Evolutionary conservation across 1,140 invertebrate genomes (phyloP), one percentile per base, ranked within the genome.

Genomic region (Drosophila repletoides): DNA sequence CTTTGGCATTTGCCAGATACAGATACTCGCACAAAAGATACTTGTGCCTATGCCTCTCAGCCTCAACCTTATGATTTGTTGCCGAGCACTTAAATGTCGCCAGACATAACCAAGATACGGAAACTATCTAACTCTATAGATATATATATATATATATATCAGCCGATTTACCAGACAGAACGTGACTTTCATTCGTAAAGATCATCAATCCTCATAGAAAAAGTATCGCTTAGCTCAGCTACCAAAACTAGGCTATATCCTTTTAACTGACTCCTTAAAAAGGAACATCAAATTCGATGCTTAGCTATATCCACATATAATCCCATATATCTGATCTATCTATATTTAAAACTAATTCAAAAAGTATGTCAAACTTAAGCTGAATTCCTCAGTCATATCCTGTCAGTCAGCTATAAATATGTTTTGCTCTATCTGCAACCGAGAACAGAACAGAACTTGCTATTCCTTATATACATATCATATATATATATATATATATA

Each of bases 1-100:
- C 31, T 56, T 64, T 64, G 51, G 43, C 59, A 68, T 63, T 68
- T 68, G 65, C 40, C 65, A 60, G 40, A 52, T 38, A 65, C 52
- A 70, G 14, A 46, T 38, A 65, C 28, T 51, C 2, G 4, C n/a
- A 38, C 36, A 31, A 9, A 48, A 58, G 24, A 67, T 34, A 61
- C 40, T 46, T 64, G n/a, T 64, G 45, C 21, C 31, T 22, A 28
- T 21, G 43, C 34, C n/a, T n/a, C n/a, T n/a, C n/a, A n/a, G n/a
- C n/a, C n/a, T n/a, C n/a, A n/a, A n/a, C n/a, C n/a, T 40, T 40
- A 58, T 46, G 51, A 64, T 64, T 58, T 58, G 60, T 40, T 48
- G 43, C 46, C 19, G 31, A 17, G 21, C 41, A 34, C 40, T 34
- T 45, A 34, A 21, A 15, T 45, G 56, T 60, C 56, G 41, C 43